Base-by-base conservation (phyloP, 2,113 vertebrate species). In the Suricata suricatta region DNA sequence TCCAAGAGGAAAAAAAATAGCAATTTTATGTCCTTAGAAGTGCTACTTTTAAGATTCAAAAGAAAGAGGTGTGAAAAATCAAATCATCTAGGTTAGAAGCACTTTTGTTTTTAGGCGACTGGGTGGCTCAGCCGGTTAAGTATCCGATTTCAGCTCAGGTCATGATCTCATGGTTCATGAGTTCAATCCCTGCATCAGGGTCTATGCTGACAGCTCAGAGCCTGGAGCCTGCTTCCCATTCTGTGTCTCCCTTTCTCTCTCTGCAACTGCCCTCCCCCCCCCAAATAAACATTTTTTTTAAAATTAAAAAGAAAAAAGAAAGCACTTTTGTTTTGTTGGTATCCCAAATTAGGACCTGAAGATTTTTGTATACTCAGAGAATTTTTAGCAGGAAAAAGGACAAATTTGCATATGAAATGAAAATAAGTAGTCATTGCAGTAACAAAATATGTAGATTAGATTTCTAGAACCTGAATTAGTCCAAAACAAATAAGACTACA, bases 361-460 rank as follows among this genome's bases (percentile, higher is more conserved):
- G 64, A 29, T 97, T 91, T 23, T 38, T 93, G 13, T 72, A 27
- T 81, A 77, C 86, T 88, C 23, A 94, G 79, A 60, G 72, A 88
- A 63, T 50, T 84, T 97, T 96, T 94, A 90, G 85, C 38, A 96
- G 88, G 74, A 95, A 93, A 77, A 77, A 94, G 81, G 52, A 52
- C 54, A 97, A 11, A 95, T 96, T 96, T 96, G 54, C 81, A 88
- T 95, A 90, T 76, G 72, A 86, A 88, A 50, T 95, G 54, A 92
- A 96, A 96, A 69, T 89, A 95, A 96, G 82, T 89, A 95, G 83
- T 82, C 76, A 72, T 93, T 87, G 82, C 57, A 84, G 60, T 93
- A 83, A 89, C 50, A 90, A 89, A 89, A 84, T 87, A 41, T 89
- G 41, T 83, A 86, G 44, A 79, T 89, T 52, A 93, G 71, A 95